Base-by-base conservation (phyloP, 2,888 invertebrate species). In the Lasius platythorax region DNA sequence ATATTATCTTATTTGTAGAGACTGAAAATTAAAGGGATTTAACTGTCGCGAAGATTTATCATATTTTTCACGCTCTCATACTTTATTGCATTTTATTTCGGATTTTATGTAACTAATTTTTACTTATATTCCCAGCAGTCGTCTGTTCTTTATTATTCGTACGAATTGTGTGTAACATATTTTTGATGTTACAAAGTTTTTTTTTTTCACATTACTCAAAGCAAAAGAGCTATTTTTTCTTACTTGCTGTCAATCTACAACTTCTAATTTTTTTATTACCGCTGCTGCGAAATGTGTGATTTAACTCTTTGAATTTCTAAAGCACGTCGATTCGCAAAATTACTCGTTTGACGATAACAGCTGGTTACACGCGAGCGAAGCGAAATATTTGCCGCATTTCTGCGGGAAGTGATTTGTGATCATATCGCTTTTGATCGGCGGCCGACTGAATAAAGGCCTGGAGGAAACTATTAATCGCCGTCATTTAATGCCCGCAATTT, bases 401-500 rank as follows among this genome's bases (percentile, higher is more conserved):
- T 43, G 78, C 23, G 68, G 30, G 33, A 33, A 68, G 58, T 23
- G 58, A 68, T 72, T 68, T 67, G n/a, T 12, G 56, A 67, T 67
- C 56, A 33, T 53, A 30, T 78, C 18, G 67, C 56, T 67, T 56
- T 74, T 67, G 40, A 28, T n/a, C 37, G 23, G 50, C 23, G 28
- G 12, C n/a, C 30, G 33, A n/a, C 58, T 43, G 30, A 23, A 46
- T 33, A 68, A 58, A 78, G 50, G 67, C 43, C 28, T 5, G 43
- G 43, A 43, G 56, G 67, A 58, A 23, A 68, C 43, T 58, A 56
- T 78, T 78, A 67, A 78, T 78, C 43, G 58, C 43, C 67, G 40
- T 68, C 68, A 43, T 78, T 53, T 68, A 78, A 78, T 46, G 53
- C n/a, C 58, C 78, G 43, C 67, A 78, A 68, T 67, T 78, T 67